These are phyloP conservation scores for Caerostris darwini DNA, from an alignment of 1,140 invertebrate genomes.

Conservation along the genomic window DNA sequence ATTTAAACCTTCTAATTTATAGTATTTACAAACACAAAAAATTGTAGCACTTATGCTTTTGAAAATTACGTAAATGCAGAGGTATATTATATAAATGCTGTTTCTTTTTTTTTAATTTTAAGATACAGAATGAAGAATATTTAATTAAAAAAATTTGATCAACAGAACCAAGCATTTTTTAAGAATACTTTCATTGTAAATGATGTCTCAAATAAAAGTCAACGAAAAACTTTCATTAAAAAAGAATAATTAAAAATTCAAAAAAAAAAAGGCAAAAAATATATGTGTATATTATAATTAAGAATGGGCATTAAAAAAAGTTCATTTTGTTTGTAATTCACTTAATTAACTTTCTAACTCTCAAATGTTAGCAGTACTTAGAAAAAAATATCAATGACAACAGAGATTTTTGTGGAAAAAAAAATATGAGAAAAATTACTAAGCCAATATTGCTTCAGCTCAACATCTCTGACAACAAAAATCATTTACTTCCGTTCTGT, in stretches of 20 bases:
- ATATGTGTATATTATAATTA: slow-evolving; percentile 30
- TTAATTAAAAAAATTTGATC: slow-evolving; percentile 35
- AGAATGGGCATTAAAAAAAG: slow-evolving; percentile 44
- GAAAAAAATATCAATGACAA: background rate
- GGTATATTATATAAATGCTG: no score
- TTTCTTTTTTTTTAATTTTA: no score
- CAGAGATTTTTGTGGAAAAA: background rate
- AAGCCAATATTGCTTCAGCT: slow-evolving; percentile 48
- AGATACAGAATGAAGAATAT: background rate
- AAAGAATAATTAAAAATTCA: no score
- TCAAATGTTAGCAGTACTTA: background rate
- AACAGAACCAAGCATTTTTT: background rate
- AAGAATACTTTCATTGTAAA: background rate
- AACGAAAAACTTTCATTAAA: background rate
- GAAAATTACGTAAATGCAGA: no score
- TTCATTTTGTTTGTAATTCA: slow-evolving; percentile 54
- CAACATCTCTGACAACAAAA: slow-evolving; percentile 53
- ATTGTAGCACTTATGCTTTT: no score
- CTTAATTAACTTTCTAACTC: slow-evolving; percentile 69
- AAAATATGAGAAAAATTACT: background rate
- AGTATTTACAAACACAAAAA: no score
- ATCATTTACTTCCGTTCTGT: slow-evolving; percentile 57
- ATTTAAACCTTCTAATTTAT: no score
- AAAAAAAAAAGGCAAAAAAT: background rate
- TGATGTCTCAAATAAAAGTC: background rate